These are phyloP conservation scores for Spilogale gracilis DNA, from an alignment of 2,113 vertebrate genomes.

Conservation along the genomic window DNA sequence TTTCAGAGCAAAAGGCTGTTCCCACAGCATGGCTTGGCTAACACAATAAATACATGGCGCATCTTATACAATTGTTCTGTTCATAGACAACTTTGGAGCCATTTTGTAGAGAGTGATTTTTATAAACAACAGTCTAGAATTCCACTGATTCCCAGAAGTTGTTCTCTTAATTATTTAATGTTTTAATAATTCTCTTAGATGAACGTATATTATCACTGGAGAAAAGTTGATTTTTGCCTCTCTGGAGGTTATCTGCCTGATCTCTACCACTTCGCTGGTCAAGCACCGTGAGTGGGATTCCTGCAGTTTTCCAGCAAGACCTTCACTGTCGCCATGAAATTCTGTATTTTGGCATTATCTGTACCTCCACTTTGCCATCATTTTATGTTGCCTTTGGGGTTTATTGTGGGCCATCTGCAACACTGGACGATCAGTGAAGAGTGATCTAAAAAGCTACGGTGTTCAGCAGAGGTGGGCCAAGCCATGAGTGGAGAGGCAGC, in stretches of 20 bases:
- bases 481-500: rapidly evolving
- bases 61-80: rapidly evolving
- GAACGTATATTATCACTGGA: rapidly evolving
- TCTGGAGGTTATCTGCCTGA: rapidly evolving
- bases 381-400: rapidly evolving
- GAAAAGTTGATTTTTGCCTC: rapidly evolving
- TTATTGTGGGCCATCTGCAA: neutral
- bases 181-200: neutral
- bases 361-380: too few species aligned
- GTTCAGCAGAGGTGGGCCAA: rapidly evolving
- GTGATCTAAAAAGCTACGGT: rapidly evolving
- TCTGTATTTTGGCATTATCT: rapidly evolving
- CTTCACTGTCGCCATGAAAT: rapidly evolving
- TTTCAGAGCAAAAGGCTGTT: rapidly evolving
- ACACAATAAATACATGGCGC: rapidly evolving
- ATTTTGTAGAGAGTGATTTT: rapidly evolving
- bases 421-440: too few species aligned
- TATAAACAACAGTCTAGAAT: neutral
- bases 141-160: neutral
- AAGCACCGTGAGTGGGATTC: rapidly evolving
- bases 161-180: too few species aligned
- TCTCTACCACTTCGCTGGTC: rapidly evolving
- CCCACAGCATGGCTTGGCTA: rapidly evolving
- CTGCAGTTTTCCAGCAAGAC: rapidly evolving
- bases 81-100: too few species aligned